phyloP scores from a whole-genome alignment of 2,797 vertebrate genomes.

The Argya squamiceps region DNA sequence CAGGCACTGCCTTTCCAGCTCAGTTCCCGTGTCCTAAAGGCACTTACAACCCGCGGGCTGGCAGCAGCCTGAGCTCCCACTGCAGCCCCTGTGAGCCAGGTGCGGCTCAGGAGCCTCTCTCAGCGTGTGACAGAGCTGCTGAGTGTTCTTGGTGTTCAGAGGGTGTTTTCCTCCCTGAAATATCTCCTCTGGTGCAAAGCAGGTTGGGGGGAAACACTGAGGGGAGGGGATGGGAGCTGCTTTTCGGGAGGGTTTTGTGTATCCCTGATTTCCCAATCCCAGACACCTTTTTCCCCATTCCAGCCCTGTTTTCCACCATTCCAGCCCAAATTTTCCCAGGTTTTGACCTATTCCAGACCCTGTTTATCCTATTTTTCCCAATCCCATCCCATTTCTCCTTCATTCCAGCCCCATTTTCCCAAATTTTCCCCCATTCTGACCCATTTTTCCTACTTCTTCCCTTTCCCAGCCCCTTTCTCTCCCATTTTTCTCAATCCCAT shows the following conservation, averaged over 20 bases:
- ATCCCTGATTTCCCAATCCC: neutral
- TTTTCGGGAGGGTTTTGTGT: neutral
- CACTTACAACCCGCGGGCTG: slow-evolving; percentile 81
- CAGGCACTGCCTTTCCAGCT: slow-evolving; percentile 77
- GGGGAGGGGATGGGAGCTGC: neutral
- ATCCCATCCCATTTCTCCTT: no score
- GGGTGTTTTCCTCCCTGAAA: neutral
- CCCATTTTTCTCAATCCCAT: neutral
- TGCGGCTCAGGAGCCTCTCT: slow-evolving; percentile 4
- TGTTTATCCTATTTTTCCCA: neutral
- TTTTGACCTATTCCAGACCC: neutral
- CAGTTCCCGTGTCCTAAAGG: slow-evolving; percentile 89
- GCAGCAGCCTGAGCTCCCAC: slow-evolving; percentile 72
- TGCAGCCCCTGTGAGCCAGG: slow-evolving; percentile 88
- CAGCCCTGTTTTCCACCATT: neutral
- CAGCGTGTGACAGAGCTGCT: accelerated
- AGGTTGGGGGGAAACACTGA: slow-evolving; percentile 52
- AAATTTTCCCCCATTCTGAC: neutral
- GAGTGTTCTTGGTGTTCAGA: neutral
- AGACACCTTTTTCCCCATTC: no score
- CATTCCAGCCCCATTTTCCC: neutral
- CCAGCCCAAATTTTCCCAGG: neutral
- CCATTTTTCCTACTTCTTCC: no score
- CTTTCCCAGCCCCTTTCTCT: no score
- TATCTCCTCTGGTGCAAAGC: slow-evolving; percentile 67